Percentiles rank a stretch among this genome's conserved stretches.
These are phyloP conservation scores for Cirrhinus molitorella DNA, from an alignment of 2,797 vertebrate species.

Conservation along the genomic window DNA sequence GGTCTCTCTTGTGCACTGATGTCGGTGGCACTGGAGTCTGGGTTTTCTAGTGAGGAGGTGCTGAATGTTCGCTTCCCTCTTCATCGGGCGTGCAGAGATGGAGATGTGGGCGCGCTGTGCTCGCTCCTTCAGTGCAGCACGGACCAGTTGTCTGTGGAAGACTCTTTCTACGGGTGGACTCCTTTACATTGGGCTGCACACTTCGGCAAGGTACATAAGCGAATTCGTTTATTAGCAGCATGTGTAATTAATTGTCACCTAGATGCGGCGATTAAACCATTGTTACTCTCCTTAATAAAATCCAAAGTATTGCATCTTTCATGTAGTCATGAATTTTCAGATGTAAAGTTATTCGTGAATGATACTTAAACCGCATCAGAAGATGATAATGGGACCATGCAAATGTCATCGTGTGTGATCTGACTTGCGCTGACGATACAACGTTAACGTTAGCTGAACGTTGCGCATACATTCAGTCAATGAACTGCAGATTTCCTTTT, in stretches of 20 bases:
- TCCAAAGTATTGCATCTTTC: not conserved
- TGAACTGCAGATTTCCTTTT: no score
- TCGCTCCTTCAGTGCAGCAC: constrained; percentile 83
- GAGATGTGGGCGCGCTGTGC: constrained; percentile 87
- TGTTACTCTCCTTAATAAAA: not conserved
- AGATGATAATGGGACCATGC: not conserved
- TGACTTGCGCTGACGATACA: no score
- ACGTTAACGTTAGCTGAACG: not conserved
- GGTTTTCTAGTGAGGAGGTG: constrained; percentile 96
- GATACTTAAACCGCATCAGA: not conserved
- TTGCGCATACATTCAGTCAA: not conserved
- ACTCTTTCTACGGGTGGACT: constrained; percentile 97
- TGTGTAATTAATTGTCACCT: no score
- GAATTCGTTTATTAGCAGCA: not conserved
- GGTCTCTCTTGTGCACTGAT: constrained; percentile 41
- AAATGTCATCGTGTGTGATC: not conserved
- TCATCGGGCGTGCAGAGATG: constrained; percentile 95
- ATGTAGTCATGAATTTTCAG: not conserved
- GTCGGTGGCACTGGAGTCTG: constrained; percentile 86
- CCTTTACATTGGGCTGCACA: constrained; percentile 97
- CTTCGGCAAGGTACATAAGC: constrained; percentile 89
- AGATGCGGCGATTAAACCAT: not conserved
- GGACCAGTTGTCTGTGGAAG: constrained; percentile 84
- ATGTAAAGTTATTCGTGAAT: not conserved
- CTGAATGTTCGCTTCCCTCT: constrained; percentile 91